Percentiles rank a stretch among this genome's conserved stretches.
Evolutionary conservation across 2,888 invertebrate species (phyloP).

Genomic region (Eulithis testata): DNA sequence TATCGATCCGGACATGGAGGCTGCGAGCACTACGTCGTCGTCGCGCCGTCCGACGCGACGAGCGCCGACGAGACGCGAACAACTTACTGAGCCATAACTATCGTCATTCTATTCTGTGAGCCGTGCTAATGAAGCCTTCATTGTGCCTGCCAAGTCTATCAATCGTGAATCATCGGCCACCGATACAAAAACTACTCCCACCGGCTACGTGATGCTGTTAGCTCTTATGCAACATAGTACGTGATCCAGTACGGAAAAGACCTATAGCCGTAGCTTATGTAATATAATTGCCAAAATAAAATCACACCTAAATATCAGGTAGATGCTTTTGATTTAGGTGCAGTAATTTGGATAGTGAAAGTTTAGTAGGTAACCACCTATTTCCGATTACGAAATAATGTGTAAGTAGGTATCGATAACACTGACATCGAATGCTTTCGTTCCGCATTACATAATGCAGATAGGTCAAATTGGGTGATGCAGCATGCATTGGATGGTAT

Average conservation of each 20-base stretch:
- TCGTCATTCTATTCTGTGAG: conserved; percentile 19
- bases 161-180: conserved; percentile 63
- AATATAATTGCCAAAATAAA: conserved; percentile 79
- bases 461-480: conserved; percentile 26
- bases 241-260: conserved; percentile 75
- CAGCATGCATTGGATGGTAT: neutral
- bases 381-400: conserved; percentile 45
- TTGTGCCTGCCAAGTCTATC: conserved; percentile 26
- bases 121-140: conserved; percentile 50
- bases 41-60: conserved; percentile 17
- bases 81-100: neutral
- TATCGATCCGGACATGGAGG: conserved; percentile 59
- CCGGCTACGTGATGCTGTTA: conserved; percentile 61
- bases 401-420: conserved; percentile 39
- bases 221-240: conserved; percentile 77
- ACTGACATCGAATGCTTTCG: conserved; percentile 25
- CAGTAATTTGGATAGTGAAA: conserved; percentile 71
- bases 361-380: conserved; percentile 52
- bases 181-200: conserved; percentile 63
- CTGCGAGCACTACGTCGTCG: conserved; percentile 51
- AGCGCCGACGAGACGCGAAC: conserved; percentile 20
- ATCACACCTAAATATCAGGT: conserved; percentile 60
- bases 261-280: conserved; percentile 65
- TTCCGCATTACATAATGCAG: conserved; percentile 21
- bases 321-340: conserved; percentile 53